Base-by-base conservation (phyloP, 2,113 vertebrate genomes). In the Microtus montanus region DNA sequence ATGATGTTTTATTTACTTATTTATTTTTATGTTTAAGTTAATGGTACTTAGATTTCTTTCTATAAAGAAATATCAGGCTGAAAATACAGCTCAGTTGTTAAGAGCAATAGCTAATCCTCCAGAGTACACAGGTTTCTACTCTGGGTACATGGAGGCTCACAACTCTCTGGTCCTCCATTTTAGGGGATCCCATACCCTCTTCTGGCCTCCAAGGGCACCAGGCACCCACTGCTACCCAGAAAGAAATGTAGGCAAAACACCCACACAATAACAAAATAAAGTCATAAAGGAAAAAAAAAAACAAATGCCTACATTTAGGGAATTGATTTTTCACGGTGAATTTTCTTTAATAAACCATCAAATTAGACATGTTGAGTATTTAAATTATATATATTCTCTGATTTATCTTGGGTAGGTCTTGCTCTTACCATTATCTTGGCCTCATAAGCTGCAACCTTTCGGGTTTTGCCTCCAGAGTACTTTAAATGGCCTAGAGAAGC, bases 301-400 rank as follows among this genome's bases (percentile, higher is more conserved):
- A 3, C 44, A 41, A 22, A 28, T 84, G 5, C 24, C 47, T 66
- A 38, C 47, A 85, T 74, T 91, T 89, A 9, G 58, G 28, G 38
- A 64, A 3, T 61, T 78, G 92, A 95, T 66, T 74, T 33, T 90
- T 41, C 41, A 58, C 66, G 47, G 10, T 88, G 33, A 13, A 20
- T n/a, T 86, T 86, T 92, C n/a, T 38, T 83, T 92, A 78, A 84
- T 49, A 95, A 86, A 6, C 2, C 20, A 41, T n/a, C 52, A 52
- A 44, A 11, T 89, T 88, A 58, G 19, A 75, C 13, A 28, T 63
- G 83, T 90, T 90, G 35, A 80, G 30, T 49, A 86, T 68, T 86
- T 83, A 89, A 24, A 80, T 73, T 35, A 54, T 80, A 54, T n/a
- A 20, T n/a, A 54, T 80, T 33, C 71, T 58, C 41, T 58, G 63